These are phyloP conservation scores for Telenomus remus DNA, from an alignment of 1,140 invertebrate species.

Conservation along the genomic window DNA sequence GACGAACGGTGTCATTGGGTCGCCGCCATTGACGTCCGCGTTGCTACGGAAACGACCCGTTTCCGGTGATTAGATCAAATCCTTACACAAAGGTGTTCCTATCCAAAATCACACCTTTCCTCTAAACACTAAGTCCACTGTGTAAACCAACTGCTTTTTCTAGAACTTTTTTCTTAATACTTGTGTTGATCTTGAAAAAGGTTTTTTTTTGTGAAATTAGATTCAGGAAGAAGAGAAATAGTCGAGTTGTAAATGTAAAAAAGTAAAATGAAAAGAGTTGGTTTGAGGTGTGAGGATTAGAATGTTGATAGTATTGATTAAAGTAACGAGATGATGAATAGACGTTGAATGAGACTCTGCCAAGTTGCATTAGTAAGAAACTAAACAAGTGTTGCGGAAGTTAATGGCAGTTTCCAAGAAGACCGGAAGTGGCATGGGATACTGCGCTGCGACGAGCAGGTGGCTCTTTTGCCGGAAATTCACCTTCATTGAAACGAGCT, in stretches of 20 bases:
- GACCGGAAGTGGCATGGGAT: conserved; percentile 65
- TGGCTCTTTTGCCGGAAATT: conserved; percentile 66
- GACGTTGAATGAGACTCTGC: neutral
- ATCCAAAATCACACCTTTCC: conserved; percentile 1
- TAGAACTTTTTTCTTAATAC: too few relatives aligned
- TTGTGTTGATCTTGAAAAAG: too few relatives aligned
- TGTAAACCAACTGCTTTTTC: too few relatives aligned
- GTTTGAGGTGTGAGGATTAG: too few relatives aligned
- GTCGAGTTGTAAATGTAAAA: too few relatives aligned
- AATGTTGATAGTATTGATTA: too few relatives aligned
- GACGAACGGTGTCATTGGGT: conserved; percentile 56
- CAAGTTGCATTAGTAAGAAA: conserved; percentile 15
- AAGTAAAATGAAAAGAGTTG: too few relatives aligned
- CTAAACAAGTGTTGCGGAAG: conserved; percentile 53
- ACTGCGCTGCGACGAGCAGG: conserved; percentile 60
- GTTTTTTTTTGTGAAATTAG: too few relatives aligned
- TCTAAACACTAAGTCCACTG: neutral
- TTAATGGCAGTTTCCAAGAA: conserved; percentile 60
- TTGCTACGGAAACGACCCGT: conserved; percentile 59
- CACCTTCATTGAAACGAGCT: conserved; percentile 66
- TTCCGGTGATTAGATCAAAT: conserved; percentile 42
- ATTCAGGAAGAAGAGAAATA: too few relatives aligned
- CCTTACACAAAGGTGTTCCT: conserved; percentile 11
- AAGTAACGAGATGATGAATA: too few relatives aligned
- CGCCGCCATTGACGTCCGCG: conserved; percentile 60